Evolutionary conservation across 2,113 vertebrate species (phyloP), one percentile per base, ranked within the genome.

Genomic region (Periophthalmus modestus): DNA sequence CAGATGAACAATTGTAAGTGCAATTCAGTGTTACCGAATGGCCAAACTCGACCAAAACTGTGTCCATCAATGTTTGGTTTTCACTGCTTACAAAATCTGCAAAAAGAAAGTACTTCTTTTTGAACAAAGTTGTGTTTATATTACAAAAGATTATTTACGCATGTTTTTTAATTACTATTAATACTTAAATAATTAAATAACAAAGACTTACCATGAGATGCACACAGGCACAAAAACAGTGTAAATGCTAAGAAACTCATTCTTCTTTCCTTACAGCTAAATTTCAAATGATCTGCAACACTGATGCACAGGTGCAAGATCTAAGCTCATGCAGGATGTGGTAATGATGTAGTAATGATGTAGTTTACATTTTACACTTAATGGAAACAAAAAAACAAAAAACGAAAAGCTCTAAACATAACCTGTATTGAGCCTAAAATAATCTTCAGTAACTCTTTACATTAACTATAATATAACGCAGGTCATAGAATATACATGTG

Each of bases 1-100:
- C 93, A 68, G 13, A 9, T n/a, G 92, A 91, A 77, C 92, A 94
- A 69, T 92, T 88, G 76, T 89, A 94, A 39, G 78, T 88, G 82
- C 94, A 94, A 71, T 81, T 88, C 66, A 94, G 69, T 5, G 61
- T 85, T 14, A 90, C 7, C 10, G 81, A 54, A 10, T 85, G 66
- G 0, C 89, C 87, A 15, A 93, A 54, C 0, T 39, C 78, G 13
- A 82, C 89, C 36, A 65, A 34, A 50, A 87, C 9, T 2, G 55
- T 11, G 2, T 91, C 78, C 34, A 39, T 2, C 0, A 11, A 21
- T 55, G 66, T 68, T 9, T 19, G 18, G 10, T 72, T 23, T 39
- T 46, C 33, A 72, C 78, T 55, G 21, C 39, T 85, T 18, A 66
- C 73, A 50, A 61, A 76, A 68, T 79, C 92, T 94, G 88, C 54